phyloP scores from a whole-genome alignment of 1,140 invertebrate genomes.

The Drosophila grimshawi region DNA sequence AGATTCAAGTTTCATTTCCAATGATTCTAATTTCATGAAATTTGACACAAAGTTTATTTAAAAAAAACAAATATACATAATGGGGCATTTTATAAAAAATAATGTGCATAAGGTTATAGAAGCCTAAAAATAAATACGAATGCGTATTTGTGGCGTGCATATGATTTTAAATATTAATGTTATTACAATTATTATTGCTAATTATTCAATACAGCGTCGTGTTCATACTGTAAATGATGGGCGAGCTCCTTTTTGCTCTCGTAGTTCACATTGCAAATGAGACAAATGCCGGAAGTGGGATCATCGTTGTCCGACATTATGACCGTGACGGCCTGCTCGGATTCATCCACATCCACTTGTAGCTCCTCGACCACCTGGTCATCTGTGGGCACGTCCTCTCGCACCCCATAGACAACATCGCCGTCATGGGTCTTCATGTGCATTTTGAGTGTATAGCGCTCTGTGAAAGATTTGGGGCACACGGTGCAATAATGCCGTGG shows the following conservation, averaged over 20 bases:
- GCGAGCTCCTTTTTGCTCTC: slow-evolving; percentile 74
- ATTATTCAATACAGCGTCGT: slow-evolving; percentile 74
- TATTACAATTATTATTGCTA: not conserved
- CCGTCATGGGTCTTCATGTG: slow-evolving; percentile 79
- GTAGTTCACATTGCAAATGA: slow-evolving; percentile 72
- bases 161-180: not conserved
- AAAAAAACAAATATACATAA: slow-evolving; percentile 18
- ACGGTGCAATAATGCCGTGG: slow-evolving; percentile 73
- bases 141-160: not conserved
- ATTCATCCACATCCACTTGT: slow-evolving; percentile 73
- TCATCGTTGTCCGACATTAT: slow-evolving; percentile 73
- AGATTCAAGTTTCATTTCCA: too few relatives aligned
- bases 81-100: slow-evolving; percentile 6
- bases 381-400: slow-evolving; percentile 59
- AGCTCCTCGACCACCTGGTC: slow-evolving; percentile 73
- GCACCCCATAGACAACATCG: slow-evolving; percentile 65
- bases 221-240: slow-evolving; percentile 72
- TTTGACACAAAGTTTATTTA: slow-evolving; percentile 10
- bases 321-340: slow-evolving; percentile 71
- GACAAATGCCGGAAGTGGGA: slow-evolving; percentile 59
- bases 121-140: not conserved
- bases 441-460: slow-evolving; percentile 82
- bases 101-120: not conserved
- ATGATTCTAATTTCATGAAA: not conserved
- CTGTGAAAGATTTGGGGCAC: slow-evolving; percentile 78